Percentiles rank a stretch among this genome's conserved stretches.
Evolutionary conservation across 64 coral and sea anemone genomes (phyloP).

Genomic region (Hydrozoanthus tunicans): DNA sequence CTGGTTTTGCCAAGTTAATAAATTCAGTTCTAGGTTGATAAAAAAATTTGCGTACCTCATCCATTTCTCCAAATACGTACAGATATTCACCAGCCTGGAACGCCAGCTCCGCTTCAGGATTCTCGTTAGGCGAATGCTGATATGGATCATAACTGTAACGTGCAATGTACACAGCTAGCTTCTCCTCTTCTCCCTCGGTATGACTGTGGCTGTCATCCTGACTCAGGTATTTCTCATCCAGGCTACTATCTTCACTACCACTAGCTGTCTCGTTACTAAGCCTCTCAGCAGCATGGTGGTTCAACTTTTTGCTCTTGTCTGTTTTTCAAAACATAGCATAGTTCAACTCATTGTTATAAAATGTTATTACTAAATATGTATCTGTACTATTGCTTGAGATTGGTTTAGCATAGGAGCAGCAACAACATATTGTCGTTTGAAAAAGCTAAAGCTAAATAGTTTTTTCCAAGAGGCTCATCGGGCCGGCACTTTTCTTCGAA

Average conservation of each 20-base stretch:
- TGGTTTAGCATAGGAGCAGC: no score
- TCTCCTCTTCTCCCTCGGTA: constrained; percentile 28
- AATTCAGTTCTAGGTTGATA: no score
- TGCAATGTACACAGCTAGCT: constrained; percentile 89
- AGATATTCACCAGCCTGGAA: constrained; percentile 99
- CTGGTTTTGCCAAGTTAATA: no score
- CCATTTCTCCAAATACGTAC: constrained; percentile 96
- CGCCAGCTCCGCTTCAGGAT: constrained; percentile 90
- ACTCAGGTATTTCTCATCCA: constrained; percentile 48
- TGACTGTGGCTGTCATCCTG: constrained; percentile 17
- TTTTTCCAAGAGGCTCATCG: no score
- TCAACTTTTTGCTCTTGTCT: constrained; percentile 33
- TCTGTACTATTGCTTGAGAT: no score
- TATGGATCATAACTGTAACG: constrained; percentile 95
- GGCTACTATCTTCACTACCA: constrained; percentile 29
- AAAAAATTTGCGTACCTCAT: constrained; percentile 69
- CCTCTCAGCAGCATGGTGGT: constrained; percentile 15
- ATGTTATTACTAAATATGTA: no score
- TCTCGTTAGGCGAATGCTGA: constrained; percentile 94
- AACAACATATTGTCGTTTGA: no score
- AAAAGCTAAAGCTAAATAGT: no score
- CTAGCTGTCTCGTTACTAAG: neutral
- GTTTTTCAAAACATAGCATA: no score
- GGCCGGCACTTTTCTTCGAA: no score
- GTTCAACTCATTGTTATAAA: no score